phyloP scores from a whole-genome alignment of 2,113 vertebrate species.

The Ammodytes dubius region DNA sequence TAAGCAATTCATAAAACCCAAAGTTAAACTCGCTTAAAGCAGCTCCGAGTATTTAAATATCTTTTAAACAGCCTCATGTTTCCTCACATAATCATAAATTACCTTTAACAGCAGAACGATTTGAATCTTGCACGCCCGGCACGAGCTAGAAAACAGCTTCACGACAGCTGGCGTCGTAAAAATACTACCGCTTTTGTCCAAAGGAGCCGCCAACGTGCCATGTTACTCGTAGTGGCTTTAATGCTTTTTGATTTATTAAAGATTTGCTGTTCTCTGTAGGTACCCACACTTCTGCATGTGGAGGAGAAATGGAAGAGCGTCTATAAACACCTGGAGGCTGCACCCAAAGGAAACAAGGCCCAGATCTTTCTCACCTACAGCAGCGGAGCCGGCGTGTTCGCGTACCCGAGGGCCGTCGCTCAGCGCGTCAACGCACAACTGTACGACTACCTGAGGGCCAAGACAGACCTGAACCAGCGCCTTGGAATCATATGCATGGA shows the following conservation, averaged over 20 bases:
- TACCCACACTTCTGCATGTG: constrained; percentile 80
- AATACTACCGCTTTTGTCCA: too few species aligned
- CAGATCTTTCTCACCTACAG: constrained; percentile 87
- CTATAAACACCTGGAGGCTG: constrained; percentile 80
- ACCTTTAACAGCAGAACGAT: too few species aligned
- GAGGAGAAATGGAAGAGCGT: constrained; percentile 85
- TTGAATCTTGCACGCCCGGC: too few species aligned
- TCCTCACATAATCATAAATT: too few species aligned
- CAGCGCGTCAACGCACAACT: constrained; percentile 81
- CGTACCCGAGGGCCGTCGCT: constrained; percentile 83
- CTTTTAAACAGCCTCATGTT: too few species aligned
- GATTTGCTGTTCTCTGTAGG: constrained; percentile 57
- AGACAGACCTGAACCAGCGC: constrained; percentile 60
- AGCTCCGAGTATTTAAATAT: too few species aligned
- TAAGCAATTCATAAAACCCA: background rate
- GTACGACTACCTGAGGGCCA: constrained; percentile 78
- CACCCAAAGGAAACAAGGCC: constrained; percentile 65
- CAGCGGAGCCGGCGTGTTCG: constrained; percentile 87
- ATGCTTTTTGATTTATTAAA: background rate
- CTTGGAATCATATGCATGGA: constrained; percentile 89
- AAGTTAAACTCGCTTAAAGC: too few species aligned
- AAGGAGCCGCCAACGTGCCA: too few species aligned
- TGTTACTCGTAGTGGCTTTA: background rate
- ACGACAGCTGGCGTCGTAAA: too few species aligned
- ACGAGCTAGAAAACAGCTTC: too few species aligned